phyloP scores from a whole-genome alignment of 2,113 vertebrate genomes.

The Nicator chloris region DNA sequence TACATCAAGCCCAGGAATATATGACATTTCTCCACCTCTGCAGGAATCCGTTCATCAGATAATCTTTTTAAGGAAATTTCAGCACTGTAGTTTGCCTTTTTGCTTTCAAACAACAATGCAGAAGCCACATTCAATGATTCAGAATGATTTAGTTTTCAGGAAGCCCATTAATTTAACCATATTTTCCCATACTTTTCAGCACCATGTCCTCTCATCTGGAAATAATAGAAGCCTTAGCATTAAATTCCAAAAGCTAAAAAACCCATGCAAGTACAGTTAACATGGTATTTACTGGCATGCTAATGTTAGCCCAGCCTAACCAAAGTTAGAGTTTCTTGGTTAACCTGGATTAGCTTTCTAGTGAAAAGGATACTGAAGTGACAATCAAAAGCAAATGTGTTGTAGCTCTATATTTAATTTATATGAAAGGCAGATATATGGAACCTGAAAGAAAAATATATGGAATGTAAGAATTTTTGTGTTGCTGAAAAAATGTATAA shows the following conservation, averaged over 20 bases:
- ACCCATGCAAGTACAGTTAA: slow-evolving; percentile 18
- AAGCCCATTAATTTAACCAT: slow-evolving; percentile 76
- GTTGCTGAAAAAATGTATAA: not conserved
- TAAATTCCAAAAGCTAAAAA: slow-evolving; percentile 69
- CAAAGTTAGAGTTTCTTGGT: slow-evolving; percentile 70
- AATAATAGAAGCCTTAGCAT: slow-evolving; percentile 76
- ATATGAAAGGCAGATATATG: not conserved
- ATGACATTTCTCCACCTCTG: slow-evolving; percentile 58
- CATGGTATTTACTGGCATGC: slow-evolving; percentile 62
- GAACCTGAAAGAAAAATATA: not conserved
- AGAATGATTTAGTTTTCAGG: slow-evolving; percentile 71
- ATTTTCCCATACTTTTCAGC: slow-evolving; percentile 80
- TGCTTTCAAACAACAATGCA: slow-evolving; percentile 69
- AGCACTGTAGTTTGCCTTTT: slow-evolving; percentile 60
- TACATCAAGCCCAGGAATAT: not conserved
- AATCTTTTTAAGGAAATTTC: slow-evolving; percentile 68
- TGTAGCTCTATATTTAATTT: slow-evolving; percentile 43
- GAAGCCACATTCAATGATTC: slow-evolving; percentile 66
- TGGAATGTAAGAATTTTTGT: not conserved
- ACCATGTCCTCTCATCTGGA: slow-evolving; percentile 80
- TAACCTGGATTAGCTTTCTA: slow-evolving; percentile 69
- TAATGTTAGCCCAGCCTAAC: slow-evolving; percentile 70
- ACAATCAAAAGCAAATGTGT: slow-evolving; percentile 50
- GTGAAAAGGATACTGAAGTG: slow-evolving; percentile 61
- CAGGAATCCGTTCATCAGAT: slow-evolving; percentile 58